Percentiles rank a stretch among this genome's conserved stretches.
Evolutionary conservation across 1,140 invertebrate species (phyloP).

Genomic region (Cecropterus lyciades): DNA sequence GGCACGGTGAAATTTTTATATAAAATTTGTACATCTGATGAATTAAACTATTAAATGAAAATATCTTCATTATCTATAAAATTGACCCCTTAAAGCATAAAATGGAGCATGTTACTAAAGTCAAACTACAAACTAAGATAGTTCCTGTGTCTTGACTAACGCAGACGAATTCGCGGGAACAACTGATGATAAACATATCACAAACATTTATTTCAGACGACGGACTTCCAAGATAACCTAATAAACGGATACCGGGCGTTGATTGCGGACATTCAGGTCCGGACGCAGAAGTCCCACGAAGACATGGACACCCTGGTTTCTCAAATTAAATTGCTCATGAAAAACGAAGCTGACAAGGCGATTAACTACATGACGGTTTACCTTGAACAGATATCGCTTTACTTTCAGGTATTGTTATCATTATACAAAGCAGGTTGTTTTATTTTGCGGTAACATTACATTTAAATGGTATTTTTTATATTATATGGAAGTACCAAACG

Average conservation of each 20-base stretch:
- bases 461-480: not conserved
- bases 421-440: not conserved
- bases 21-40: too few relatives aligned
- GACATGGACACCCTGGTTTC: conserved; percentile 81
- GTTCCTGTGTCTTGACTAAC: too few relatives aligned
- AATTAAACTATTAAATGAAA: too few relatives aligned
- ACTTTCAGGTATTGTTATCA: conserved; percentile 67
- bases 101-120: too few relatives aligned
- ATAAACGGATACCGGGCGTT: conserved; percentile 76
- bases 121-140: too few relatives aligned
- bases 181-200: not conserved
- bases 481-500: too few relatives aligned
- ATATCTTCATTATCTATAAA: too few relatives aligned
- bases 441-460: not conserved
- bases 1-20: too few relatives aligned
- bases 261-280: conserved; percentile 74
- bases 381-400: conserved; percentile 77
- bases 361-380: conserved; percentile 81
- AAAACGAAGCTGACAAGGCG: conserved; percentile 79
- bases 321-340: conserved; percentile 79
- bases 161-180: too few relatives aligned
- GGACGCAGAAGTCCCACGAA: conserved; percentile 74
- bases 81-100: too few relatives aligned
- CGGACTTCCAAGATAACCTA: conserved; percentile 77
- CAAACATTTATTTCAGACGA: conserved; percentile 59